Evolutionary conservation across 2,888 invertebrate genomes (phyloP), one percentile per base, ranked within the genome.

Genomic region (Meghimatium bilineatum): DNA sequence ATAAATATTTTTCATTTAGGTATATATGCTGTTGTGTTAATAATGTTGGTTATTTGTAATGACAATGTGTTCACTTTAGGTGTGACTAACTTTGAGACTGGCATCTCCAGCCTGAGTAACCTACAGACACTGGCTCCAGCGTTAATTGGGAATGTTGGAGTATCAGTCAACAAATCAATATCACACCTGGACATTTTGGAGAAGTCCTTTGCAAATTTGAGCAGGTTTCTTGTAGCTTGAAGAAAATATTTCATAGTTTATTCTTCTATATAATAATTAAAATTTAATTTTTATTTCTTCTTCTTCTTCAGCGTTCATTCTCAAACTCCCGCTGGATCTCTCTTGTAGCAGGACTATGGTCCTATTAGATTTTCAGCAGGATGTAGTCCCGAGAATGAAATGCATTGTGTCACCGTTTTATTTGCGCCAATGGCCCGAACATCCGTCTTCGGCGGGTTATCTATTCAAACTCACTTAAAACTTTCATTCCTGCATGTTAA

Each of bases 31-130:
- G 63, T 29, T 34, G 8, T 17, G 32, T 17, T 20, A 12, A 17
- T 67, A 12, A 10, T 34, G 34, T 26, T 67, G 34, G 12, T 2
- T 5, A 17, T 67, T 67, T 10, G 6, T 34, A 32, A 67, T n/a
- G 3, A 34, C 56, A 20, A 8, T 56, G 3, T 32, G 20, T 78
- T 29, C 66, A 6, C 60, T 66, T 29, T 38, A 84, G 84, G 34
- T 56, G 75, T 84, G 0, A 56, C 75, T 2, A 84, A 84, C 67
- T 80, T 75, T 67, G 75, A 34, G 60, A 80, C 36, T 38, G 80
- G 80, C 23, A 60, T 34, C 17, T 26, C 38, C 3, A 60, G n/a
- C 29, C 60, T 83, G 69, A 38, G 38, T 1, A 71, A 36, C 23
- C 75, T 69, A 2, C 67, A 52, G 32, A 63, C 77, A 56, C 36